A percentile compares a stretch with the other conserved stretches of the same genome.
These are phyloP conservation scores for Panopea generosa DNA, from an alignment of 2,888 invertebrate species.

Conservation along the genomic window DNA sequence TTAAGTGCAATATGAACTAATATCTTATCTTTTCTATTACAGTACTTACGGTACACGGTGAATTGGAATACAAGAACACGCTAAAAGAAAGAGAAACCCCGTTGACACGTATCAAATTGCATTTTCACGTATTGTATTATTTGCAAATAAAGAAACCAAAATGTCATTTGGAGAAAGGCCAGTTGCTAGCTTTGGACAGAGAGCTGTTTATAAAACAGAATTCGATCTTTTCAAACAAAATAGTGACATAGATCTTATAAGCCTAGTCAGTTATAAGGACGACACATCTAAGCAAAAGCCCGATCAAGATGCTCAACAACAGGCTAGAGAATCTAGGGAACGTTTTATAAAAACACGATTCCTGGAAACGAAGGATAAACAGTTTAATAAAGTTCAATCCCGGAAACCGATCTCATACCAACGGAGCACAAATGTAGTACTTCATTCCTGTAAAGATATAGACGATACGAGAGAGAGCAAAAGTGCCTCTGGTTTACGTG, in stretches of 20 bases:
- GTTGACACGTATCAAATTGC: no score
- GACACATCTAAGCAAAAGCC: slow-evolving; percentile 9
- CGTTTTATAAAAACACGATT: no score
- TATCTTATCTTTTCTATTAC: no score
- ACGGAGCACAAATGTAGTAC: background rate
- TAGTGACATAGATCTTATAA: slow-evolving; percentile 54
- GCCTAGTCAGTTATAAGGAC: slow-evolving; percentile 49
- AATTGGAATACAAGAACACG: no score
- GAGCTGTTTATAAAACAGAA: slow-evolving; percentile 59
- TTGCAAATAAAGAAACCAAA: background rate
- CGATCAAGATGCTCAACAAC: background rate
- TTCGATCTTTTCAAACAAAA: slow-evolving; percentile 59
- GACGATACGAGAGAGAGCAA: slow-evolving; percentile 6
- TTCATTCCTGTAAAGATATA: background rate
- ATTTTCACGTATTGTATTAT: no score
- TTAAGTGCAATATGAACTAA: no score
- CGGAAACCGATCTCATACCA: no score
- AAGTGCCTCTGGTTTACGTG: slow-evolving; percentile 20
- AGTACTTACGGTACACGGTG: no score
- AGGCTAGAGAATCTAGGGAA: no score
- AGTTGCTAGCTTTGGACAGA: slow-evolving; percentile 48
- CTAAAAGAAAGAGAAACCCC: no score
- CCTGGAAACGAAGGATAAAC: no score
- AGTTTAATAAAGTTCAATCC: no score
- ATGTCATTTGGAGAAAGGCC: slow-evolving; percentile 37